These are phyloP conservation scores for Copidosoma floridanum DNA, from an alignment of 1,140 invertebrate genomes.

Conservation along the genomic window DNA sequence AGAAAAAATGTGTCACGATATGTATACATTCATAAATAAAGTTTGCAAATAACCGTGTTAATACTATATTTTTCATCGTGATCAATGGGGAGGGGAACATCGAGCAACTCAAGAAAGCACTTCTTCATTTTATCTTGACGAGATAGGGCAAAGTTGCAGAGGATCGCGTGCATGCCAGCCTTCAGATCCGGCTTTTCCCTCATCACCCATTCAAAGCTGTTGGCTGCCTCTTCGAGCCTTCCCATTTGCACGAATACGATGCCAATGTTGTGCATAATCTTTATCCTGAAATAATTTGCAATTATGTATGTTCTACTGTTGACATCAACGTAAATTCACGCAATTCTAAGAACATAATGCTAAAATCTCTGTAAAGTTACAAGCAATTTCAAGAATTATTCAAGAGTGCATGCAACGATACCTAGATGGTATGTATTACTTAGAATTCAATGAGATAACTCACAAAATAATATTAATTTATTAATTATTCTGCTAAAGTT, in stretches of 20 bases:
- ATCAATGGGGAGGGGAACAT: constrained; percentile 80
- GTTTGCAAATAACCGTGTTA: constrained; percentile 49
- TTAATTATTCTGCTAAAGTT: too few relatives aligned
- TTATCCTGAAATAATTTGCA: constrained; percentile 66
- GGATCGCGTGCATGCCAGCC: constrained; percentile 83
- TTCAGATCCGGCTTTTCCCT: constrained; percentile 89
- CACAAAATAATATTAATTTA: too few relatives aligned
- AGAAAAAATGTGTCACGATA: too few relatives aligned
- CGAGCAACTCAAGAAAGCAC: constrained; percentile 86
- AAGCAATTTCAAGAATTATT: too few relatives aligned
- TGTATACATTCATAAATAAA: too few relatives aligned
- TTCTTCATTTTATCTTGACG: constrained; percentile 94
- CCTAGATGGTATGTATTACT: too few relatives aligned
- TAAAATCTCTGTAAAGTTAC: too few relatives aligned
- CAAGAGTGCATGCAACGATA: too few relatives aligned
- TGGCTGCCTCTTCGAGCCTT: constrained; percentile 92
- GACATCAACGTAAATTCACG: too few relatives aligned
- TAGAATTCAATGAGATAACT: too few relatives aligned
- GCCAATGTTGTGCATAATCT: constrained; percentile 98
- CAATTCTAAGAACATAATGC: too few relatives aligned
- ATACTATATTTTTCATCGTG: constrained; percentile 77
- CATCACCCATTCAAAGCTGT: constrained; percentile 98
- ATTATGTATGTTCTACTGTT: too few relatives aligned
- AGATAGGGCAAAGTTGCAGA: constrained; percentile 91
- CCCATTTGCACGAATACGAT: constrained; percentile 94